These are phyloP conservation scores for Hemiscyllium ocellatum DNA, from an alignment of 2,113 vertebrate genomes.

Conservation along the genomic window DNA sequence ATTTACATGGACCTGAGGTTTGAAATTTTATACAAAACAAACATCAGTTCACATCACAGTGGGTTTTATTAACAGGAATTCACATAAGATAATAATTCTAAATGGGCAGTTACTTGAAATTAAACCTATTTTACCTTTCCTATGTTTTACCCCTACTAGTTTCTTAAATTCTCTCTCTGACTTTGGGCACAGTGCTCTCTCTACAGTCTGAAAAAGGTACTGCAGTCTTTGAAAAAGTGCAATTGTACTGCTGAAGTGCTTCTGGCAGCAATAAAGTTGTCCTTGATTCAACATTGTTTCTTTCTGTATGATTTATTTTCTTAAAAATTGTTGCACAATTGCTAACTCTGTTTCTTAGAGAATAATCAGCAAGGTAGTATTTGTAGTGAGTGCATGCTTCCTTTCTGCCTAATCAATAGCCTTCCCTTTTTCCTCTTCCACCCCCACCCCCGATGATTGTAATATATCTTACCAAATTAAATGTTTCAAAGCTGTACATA, in stretches of 20 bases:
- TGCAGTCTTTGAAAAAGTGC: slow-evolving; percentile 46
- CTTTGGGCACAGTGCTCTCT: slow-evolving; percentile 54
- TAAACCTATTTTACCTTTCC: slow-evolving; percentile 45
- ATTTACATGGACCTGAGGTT: slow-evolving; percentile 40
- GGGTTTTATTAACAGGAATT: slow-evolving; percentile 40
- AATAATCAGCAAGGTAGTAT: background rate
- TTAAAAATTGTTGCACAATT: background rate
- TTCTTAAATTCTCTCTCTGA: slow-evolving; percentile 48
- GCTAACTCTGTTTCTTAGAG: too few relatives aligned
- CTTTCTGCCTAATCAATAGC: too few relatives aligned
- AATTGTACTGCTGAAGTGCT: slow-evolving; percentile 59
- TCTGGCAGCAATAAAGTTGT: slow-evolving; percentile 77
- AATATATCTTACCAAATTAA: too few relatives aligned
- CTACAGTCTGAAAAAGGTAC: slow-evolving; percentile 61
- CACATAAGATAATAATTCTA: slow-evolving; percentile 30
- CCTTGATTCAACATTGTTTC: slow-evolving; percentile 46
- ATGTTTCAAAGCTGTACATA: too few relatives aligned
- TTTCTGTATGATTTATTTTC: background rate
- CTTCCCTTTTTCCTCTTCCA: too few relatives aligned
- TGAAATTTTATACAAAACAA: slow-evolving; percentile 40
- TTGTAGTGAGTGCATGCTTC: background rate
- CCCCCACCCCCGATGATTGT: too few relatives aligned
- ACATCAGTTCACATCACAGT: slow-evolving; percentile 37
- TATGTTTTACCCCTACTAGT: slow-evolving; percentile 40
- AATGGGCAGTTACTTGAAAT: slow-evolving; percentile 34